These are phyloP conservation scores for Archilochus colubris DNA, from an alignment of 2,113 vertebrate genomes.

Conservation along the genomic window DNA sequence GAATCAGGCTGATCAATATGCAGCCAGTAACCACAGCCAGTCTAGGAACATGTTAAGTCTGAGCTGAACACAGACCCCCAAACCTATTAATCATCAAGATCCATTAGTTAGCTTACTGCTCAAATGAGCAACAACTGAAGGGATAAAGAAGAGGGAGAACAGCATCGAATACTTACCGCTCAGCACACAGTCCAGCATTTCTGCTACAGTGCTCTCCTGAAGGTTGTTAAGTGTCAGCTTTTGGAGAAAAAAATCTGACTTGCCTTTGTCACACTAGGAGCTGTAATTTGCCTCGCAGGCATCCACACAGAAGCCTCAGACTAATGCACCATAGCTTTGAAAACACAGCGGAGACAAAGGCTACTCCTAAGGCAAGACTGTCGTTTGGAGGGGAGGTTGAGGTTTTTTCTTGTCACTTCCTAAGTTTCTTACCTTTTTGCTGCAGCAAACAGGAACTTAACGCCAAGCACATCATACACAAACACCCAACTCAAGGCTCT, in stretches of 20 bases:
- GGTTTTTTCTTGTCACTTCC: background rate
- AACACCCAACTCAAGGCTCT: background rate
- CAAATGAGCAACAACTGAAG: slow-evolving; percentile 1
- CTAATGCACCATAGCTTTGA: slow-evolving; percentile 28
- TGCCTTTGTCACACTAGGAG: slow-evolving; percentile 55
- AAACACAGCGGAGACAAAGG: slow-evolving; percentile 41
- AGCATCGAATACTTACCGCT: slow-evolving; percentile 22
- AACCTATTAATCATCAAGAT: background rate
- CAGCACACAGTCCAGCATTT: background rate
- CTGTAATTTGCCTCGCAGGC: slow-evolving; percentile 56
- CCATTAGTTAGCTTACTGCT: background rate
- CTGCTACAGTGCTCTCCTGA: slow-evolving; percentile 23
- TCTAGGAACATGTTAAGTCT: background rate
- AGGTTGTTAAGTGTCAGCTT: slow-evolving; percentile 49
- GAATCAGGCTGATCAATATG: background rate
- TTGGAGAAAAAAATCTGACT: slow-evolving; percentile 32
- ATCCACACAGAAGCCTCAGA: slow-evolving; percentile 21
- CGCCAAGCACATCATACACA: slow-evolving; percentile 28
- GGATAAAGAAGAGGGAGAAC: background rate
- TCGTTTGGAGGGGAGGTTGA: background rate
- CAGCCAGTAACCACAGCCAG: background rate
- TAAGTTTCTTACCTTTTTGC: slow-evolving; percentile 68
- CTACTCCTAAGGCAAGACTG: background rate
- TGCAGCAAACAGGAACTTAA: slow-evolving; percentile 41
- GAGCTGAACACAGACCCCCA: background rate